Base-by-base conservation (phyloP, 2,888 invertebrate species). In the Panzeria rudis region DNA sequence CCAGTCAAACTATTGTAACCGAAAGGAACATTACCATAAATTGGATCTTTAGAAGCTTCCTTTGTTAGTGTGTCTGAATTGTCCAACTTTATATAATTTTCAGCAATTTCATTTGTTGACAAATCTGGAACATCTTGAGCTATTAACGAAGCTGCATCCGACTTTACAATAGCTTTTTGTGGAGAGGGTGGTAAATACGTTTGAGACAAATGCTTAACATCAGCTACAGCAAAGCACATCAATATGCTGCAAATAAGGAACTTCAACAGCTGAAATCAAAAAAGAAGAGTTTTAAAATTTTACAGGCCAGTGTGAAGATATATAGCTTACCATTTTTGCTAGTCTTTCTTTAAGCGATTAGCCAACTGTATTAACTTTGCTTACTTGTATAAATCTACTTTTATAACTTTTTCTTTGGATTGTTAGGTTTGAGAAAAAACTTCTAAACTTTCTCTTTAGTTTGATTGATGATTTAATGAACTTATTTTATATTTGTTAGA, bases 141-240 rank as follows among this genome's bases (percentile, higher is more conserved):
- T 23, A 29, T 41, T n/a, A 35, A 13, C 3, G 59, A 8, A 9
- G 9, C 20, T 9, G 29, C 29, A 23, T 20, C 25, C 4, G 50
- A 20, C 11, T 41, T 75, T 54, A 23, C 86, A 71, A 83, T 86
- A 23, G 77, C n/a, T 17, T 32, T 61, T 35, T 62, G 64, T 56
- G 86, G 75, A n/a, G 71, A 68, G 11, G 90, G 89, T 52, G 90
- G 91, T 87, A 91, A 86, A 73, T 91, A 91, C 17, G 80, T 79
- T 68, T 81, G 89, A 7, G 87, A 13, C 87, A 92, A 87, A 68
- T 91, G 90, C 86, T 91, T 91, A 15, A 92, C 92, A 89, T 92
- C 92, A 86, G 92, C 92, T 47, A 89, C 87, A 71, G 89, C 90
- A 86, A 89, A 80, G 80, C 90, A 90, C 86, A 90, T 83, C 73